phyloP scores from a whole-genome alignment of 1,140 invertebrate genomes.

The Ditylenchus dipsaci region DNA sequence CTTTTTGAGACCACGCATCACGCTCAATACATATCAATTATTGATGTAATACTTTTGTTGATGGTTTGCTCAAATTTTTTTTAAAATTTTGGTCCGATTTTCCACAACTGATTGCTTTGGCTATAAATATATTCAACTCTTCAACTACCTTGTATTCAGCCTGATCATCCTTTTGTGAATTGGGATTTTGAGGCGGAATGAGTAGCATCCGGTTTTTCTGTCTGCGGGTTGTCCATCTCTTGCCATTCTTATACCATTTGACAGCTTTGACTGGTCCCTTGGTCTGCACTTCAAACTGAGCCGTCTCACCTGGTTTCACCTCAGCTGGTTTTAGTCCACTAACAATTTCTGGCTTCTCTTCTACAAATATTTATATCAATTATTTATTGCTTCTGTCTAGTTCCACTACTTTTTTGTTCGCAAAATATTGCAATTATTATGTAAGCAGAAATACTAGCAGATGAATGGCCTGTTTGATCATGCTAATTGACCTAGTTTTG shows the following conservation, averaged over 20 bases:
- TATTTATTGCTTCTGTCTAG: neutral
- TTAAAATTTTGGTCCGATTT: neutral
- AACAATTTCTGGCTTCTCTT: conserved; percentile 63
- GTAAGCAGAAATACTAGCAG: neutral
- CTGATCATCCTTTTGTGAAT: conserved; percentile 60
- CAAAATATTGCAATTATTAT: neutral
- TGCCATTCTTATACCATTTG: conserved; percentile 74
- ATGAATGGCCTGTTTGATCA: neutral
- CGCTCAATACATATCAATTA: too few species aligned
- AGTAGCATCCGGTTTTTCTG: conserved; percentile 52
- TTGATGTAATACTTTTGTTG: neutral
- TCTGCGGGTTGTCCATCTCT: conserved; percentile 66
- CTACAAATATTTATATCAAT: conserved; percentile 24
- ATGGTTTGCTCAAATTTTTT: conserved; percentile 1
- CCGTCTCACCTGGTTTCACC: conserved; percentile 71
- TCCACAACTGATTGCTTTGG: neutral
- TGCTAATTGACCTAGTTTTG: too few species aligned
- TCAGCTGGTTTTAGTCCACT: conserved; percentile 67
- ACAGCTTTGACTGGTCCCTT: conserved; percentile 79
- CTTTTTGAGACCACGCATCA: too few species aligned
- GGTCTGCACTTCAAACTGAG: conserved; percentile 72
- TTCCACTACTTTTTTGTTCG: too few species aligned
- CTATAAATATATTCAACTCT: neutral
- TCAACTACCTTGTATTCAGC: conserved; percentile 59
- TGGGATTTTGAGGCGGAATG: conserved; percentile 59